Base-by-base conservation (phyloP, 2,888 invertebrate genomes). In the Zaprionus bogoriensis region DNA sequence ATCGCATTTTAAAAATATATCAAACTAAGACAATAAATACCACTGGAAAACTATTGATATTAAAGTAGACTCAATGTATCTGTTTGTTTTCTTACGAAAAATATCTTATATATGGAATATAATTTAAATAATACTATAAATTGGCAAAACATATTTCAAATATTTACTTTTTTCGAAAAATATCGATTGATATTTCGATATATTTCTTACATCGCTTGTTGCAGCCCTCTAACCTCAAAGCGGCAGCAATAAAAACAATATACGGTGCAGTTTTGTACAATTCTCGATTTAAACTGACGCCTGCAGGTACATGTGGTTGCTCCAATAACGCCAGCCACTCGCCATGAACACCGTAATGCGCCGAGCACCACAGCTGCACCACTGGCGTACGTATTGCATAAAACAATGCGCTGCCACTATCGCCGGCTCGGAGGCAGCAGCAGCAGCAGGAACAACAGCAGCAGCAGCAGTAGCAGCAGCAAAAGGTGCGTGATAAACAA, bases 321-420 rank as follows among this genome's bases (percentile, higher is more conserved):
- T 14, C 17, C 50, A 32, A n/a, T 55, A 62, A 32, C 27, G 22
- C 23, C 52, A 48, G 4, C 41, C 39, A 25, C 14, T 20, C 48
- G 66, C 51, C 53, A 86, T 87, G 86, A 81, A 84, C 66, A 68
- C 67, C 36, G 45, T 88, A 25, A 67, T 87, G 69, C 76, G 78
- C 30, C 68, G 66, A 52, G 54, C 54, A 10, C 64, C 59, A n/a
- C 74, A 68, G 25, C 48, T 79, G 2, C 66, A 61, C 12, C 63
- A 59, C 9, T 76, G 71, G 67, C 75, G 74, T 32, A 74, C 69
- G 42, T 70, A 73, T 70, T 72, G 87, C 59, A 59, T 68, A 61
- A 87, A 73, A 67, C 71, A 67, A 55, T 74, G 61, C 48, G 47
- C 51, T 10, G 50, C n/a, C 45, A 46, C 51, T 7, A 46, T 14